A percentile compares a stretch with the other conserved stretches of the same genome.
Conservation (phyloP, 2,797 vertebrate species). For the Protosalanx chinensis region DNA sequence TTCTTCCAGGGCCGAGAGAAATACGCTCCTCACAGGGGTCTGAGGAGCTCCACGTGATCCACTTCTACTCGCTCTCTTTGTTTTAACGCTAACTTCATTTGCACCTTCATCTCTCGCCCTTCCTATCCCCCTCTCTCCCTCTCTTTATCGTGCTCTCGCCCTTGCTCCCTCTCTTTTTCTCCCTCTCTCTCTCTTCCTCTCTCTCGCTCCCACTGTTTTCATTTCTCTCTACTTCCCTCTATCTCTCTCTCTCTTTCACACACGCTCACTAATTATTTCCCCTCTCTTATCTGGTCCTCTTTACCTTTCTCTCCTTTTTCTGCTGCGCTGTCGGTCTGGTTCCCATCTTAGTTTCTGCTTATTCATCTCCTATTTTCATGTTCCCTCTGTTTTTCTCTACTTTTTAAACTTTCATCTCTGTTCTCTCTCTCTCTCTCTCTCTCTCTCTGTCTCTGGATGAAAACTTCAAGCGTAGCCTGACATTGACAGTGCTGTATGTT, state of each 20-base stretch:
- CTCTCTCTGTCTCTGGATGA: not conserved
- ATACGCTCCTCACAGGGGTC: slow-evolving; percentile 39
- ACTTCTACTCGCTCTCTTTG: slow-evolving; percentile 10
- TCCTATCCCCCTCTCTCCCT: not conserved
- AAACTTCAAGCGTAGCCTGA: slow-evolving; percentile 16
- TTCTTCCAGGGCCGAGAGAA: slow-evolving; percentile 32
- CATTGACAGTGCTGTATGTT: slow-evolving; percentile 25
- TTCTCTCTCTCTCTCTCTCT: slow-evolving; percentile 3
- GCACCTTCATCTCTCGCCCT: not conserved
- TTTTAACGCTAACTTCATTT: slow-evolving; percentile 2
- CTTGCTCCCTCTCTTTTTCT: not conserved
- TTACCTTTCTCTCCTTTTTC: no score
- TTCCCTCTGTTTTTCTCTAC: not conserved
- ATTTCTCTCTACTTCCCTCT: not conserved
- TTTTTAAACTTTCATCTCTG: no score
- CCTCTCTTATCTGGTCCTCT: no score
- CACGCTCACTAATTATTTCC: no score
- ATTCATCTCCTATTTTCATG: not conserved
- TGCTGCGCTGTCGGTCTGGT: no score
- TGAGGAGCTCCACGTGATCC: slow-evolving; percentile 7
- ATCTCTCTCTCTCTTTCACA: no score
- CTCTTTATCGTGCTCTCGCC: no score
- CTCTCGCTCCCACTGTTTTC: not conserved
- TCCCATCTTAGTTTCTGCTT: no score
- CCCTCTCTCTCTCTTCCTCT: not conserved